These are phyloP conservation scores for Cephalotes varians DNA, from an alignment of 2,888 invertebrate genomes.

Conservation along the genomic window DNA sequence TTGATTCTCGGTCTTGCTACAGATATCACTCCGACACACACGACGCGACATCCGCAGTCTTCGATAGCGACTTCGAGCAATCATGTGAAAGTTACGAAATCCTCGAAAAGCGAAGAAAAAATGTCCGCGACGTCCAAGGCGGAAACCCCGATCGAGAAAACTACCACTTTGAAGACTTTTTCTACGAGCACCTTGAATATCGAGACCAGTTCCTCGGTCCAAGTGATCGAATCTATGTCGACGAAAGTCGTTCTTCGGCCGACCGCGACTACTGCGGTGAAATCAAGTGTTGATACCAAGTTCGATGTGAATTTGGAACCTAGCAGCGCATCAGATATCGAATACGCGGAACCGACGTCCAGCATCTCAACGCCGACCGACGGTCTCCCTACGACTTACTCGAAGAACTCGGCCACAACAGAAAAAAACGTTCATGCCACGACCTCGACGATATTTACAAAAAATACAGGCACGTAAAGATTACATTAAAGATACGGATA, in stretches of 20 bases:
- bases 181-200: constrained; percentile 79
- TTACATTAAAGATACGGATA: neutral
- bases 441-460: constrained; percentile 77
- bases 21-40: neutral
- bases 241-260: constrained; percentile 73
- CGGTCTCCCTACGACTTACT: constrained; percentile 81
- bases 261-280: constrained; percentile 63
- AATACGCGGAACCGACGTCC: constrained; percentile 62
- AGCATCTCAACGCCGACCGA: constrained; percentile 84
- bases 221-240: constrained; percentile 81
- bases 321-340: constrained; percentile 70
- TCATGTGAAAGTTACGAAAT: constrained; percentile 65
- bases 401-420: constrained; percentile 60
- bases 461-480: constrained; percentile 74
- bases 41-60: constrained; percentile 59
- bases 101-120: constrained; percentile 50
- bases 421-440: constrained; percentile 67
- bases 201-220: constrained; percentile 82
- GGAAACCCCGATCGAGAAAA: constrained; percentile 49
- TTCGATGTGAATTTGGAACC: constrained; percentile 73
- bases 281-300: constrained; percentile 21
- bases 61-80: constrained; percentile 65
- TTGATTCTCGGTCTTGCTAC: constrained; percentile 77
- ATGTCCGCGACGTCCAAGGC: constrained; percentile 47
- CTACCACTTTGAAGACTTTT: constrained; percentile 53